Base-by-base conservation (phyloP, 1,140 invertebrate species). In the Eufriesea mexicana region DNA sequence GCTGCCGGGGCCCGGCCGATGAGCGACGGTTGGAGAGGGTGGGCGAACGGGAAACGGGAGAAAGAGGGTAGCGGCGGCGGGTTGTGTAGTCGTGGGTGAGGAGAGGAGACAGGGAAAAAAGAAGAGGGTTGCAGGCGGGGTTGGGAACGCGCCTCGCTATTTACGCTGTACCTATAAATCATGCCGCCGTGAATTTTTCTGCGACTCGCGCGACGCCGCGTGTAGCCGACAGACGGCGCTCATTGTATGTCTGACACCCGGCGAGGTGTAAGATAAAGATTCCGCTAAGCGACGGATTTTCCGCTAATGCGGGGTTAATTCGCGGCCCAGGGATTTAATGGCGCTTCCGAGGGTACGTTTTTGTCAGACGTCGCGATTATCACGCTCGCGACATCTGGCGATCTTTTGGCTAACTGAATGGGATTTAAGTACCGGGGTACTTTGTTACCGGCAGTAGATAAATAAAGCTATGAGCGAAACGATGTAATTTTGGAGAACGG, bases 161-260 rank as follows among this genome's bases (percentile, higher is more conserved):
- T 91, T 91, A 89, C 72, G 84, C 79, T 83, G 71, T 76, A 72
- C 78, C 81, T 89, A 85, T 90, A 91, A 89, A 91, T 91, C 89
- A 91, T 91, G 83, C 78, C 77, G 67, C 59, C 62, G 86, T 67
- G 83, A 85, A 83, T 85, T 86, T 82, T 86, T 81, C 51, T 84
- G 61, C 75, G 81, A 88, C 81, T 84, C 75, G 85, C 75, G 85
- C 77, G 73, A 66, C 73, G 64, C 54, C 73, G 82, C 74, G 71
- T 57, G 64, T 57, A 28, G 45, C 4, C 35, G 54, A 45, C 57
- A 61, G 23, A 47, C 16, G 6, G 10, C 9, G 35, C n/a, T 35
- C 16, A 20, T 14, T 4, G 14, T 9, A 16, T 67, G 9, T 5
- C 35, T 68, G 62, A 57, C 25, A 20, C 4, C 35, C 47, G 2